Percentiles rank a stretch among this genome's conserved stretches.
These are phyloP conservation scores for Halyomorpha halys DNA, from an alignment of 1,140 invertebrate genomes.

Conservation along the genomic window DNA sequence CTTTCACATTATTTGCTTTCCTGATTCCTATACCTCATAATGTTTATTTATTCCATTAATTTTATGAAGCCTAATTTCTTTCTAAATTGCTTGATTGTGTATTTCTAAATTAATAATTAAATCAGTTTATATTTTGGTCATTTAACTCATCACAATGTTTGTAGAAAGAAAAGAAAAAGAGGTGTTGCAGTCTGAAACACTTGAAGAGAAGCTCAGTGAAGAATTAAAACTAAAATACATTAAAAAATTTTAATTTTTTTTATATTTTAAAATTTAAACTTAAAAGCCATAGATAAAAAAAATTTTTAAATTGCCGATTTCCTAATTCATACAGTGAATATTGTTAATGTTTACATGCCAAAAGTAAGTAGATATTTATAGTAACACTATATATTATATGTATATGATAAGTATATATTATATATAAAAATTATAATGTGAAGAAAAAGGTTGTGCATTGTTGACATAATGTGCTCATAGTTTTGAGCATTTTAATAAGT, in stretches of 20 bases:
- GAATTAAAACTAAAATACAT: constrained; percentile 20
- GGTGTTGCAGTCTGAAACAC: neutral
- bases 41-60: too few relatives aligned
- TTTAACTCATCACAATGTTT: too few relatives aligned
- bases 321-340: neutral
- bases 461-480: neutral
- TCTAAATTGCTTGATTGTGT: too few relatives aligned
- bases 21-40: too few relatives aligned
- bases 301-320: neutral
- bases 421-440: constrained; percentile 1
- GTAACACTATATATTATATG: constrained; percentile 4
- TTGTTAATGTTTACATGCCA: neutral
- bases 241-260: constrained; percentile 14
- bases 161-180: neutral
- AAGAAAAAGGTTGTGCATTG: constrained; percentile 1
- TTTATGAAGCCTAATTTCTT: too few relatives aligned
- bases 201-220: constrained; percentile 20
- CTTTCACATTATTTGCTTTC: too few relatives aligned
- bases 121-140: too few relatives aligned
- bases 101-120: too few relatives aligned
- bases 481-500: neutral
- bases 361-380: constrained; percentile 1
- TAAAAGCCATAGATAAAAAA: neutral
- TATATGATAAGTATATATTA: constrained; percentile 3
- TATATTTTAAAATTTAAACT: neutral